Conservation (phyloP, 2,113 vertebrate species). For the Melanostigma gelatinosum region DNA sequence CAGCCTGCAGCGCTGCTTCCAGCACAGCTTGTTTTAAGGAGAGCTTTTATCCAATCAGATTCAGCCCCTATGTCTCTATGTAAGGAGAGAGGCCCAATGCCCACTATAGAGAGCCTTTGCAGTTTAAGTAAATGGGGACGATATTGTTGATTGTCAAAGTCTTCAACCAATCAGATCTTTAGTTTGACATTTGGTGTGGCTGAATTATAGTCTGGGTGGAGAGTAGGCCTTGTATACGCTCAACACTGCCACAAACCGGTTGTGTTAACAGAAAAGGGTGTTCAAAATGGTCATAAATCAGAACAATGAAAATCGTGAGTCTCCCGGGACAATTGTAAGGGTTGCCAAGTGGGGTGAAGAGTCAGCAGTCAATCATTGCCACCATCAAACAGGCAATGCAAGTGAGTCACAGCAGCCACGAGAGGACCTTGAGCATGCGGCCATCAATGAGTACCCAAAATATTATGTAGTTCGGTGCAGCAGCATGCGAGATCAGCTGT, state of each 20-base stretch:
- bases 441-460: background rate
- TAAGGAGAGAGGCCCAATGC: no score
- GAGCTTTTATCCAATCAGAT: no score
- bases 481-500: background rate
- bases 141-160: no score
- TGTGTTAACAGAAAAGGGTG: background rate
- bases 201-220: background rate
- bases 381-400: background rate
- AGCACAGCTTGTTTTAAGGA: no score
- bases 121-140: no score
- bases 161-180: no score
- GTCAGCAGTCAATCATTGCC: background rate
- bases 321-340: background rate
- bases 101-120: no score
- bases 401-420: background rate
- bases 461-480: background rate
- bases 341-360: background rate
- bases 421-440: background rate
- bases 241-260: background rate
- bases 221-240: background rate
- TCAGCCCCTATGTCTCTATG: no score
- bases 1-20: no score
- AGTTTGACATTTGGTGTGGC: no score
- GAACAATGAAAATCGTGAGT: background rate
- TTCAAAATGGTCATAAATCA: background rate